Evolutionary conservation across 1,140 invertebrate genomes (phyloP).

Genomic region (Pygmarrhopalites habei): DNA sequence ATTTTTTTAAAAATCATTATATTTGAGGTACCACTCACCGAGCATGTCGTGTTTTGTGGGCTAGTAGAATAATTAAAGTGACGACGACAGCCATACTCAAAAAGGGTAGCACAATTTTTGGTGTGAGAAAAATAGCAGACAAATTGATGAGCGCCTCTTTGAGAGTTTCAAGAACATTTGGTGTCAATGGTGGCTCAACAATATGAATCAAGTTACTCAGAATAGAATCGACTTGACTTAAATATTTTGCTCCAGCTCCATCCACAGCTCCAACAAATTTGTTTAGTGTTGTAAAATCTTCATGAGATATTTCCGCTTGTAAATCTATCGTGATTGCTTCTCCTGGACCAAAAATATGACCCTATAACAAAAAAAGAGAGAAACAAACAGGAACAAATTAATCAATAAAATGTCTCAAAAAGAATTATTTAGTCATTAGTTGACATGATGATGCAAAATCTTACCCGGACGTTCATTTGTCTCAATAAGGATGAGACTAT

Average conservation of each 20-base stretch:
- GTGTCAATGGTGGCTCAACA: constrained; percentile 11
- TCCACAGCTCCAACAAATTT: constrained; percentile 16
- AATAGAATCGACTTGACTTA: constrained; percentile 19
- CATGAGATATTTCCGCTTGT: constrained; percentile 34
- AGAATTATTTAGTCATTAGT: not conserved
- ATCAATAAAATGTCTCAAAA: not conserved
- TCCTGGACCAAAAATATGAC: constrained; percentile 34
- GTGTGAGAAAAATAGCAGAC: not conserved
- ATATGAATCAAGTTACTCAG: constrained; percentile 28
- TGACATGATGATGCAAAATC: not conserved
- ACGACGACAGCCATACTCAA: constrained; percentile 9
- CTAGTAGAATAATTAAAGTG: constrained; percentile 21
- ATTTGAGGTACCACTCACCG: too few relatives aligned
- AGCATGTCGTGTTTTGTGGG: not conserved
- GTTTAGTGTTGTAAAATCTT: constrained; percentile 23
- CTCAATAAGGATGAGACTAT: constrained; percentile 28
- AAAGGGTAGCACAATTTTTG: constrained; percentile 9
- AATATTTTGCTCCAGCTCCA: not conserved
- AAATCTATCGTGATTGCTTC: constrained; percentile 37
- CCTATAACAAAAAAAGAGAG: constrained; percentile 10
- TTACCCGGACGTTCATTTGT: constrained; percentile 35
- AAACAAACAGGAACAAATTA: constrained; percentile 1
- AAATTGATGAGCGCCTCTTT: not conserved
- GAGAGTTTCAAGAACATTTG: not conserved
- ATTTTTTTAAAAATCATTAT: too few relatives aligned